phyloP scores from a whole-genome alignment of 2,888 invertebrate genomes.

The Melieria picta region DNA sequence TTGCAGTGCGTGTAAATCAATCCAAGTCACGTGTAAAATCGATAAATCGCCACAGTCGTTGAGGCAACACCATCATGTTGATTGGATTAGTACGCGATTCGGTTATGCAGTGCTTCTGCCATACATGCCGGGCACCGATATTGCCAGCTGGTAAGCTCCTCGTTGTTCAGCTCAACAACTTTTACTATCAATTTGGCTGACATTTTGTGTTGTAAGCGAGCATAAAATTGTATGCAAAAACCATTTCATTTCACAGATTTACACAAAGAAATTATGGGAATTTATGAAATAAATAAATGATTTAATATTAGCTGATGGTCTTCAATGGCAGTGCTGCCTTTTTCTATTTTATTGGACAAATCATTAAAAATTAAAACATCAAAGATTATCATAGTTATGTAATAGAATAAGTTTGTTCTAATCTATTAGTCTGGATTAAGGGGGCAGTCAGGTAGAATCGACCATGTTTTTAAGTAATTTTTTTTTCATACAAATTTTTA shows the following conservation, averaged over 20 bases:
- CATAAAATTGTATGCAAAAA: conserved; percentile 21
- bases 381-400: too few species aligned
- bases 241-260: conserved; percentile 7
- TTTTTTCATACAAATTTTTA: too few species aligned
- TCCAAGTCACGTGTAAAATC: conserved; percentile 45
- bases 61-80: conserved; percentile 72
- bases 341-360: background rate
- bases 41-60: conserved; percentile 40
- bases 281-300: background rate
- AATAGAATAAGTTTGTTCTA: too few species aligned
- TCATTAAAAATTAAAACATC: too few species aligned
- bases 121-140: conserved; percentile 87
- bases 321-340: background rate
- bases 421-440: too few species aligned
- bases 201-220: background rate
- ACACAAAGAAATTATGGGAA: background rate
- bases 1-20: conserved; percentile 14
- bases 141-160: conserved; percentile 76
- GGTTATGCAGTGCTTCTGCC: conserved; percentile 93
- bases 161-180: background rate
- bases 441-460: too few species aligned
- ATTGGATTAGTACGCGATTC: conserved; percentile 91
- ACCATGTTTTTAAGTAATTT: too few species aligned
- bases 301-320: background rate
- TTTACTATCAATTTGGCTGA: conserved; percentile 5